Percentiles rank a stretch among this genome's conserved stretches.
Conservation (phyloP, 2,888 invertebrate genomes). For the Amiota minor region DNA sequence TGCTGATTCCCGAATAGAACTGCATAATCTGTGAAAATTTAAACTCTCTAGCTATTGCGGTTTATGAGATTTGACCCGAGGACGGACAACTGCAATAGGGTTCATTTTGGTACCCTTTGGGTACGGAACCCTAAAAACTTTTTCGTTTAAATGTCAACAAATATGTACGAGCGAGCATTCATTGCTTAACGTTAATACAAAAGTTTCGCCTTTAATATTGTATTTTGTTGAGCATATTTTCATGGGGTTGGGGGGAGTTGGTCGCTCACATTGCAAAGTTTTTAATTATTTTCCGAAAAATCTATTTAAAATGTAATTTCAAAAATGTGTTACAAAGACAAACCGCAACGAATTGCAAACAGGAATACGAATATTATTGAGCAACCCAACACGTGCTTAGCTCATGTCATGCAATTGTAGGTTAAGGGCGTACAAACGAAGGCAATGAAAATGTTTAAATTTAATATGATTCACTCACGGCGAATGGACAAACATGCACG, state of each 20-base stretch:
- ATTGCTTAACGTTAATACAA: neutral
- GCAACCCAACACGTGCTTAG: constrained; percentile 50
- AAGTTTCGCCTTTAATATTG: neutral
- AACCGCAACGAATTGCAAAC: constrained; percentile 60
- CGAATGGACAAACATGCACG: constrained; percentile 47
- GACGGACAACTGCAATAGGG: too few relatives aligned
- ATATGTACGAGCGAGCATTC: neutral
- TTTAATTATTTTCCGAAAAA: constrained; percentile 56
- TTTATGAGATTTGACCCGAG: too few relatives aligned
- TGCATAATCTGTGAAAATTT: too few relatives aligned
- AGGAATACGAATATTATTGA: constrained; percentile 25
- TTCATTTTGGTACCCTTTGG: too few relatives aligned
- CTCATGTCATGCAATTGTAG: neutral
- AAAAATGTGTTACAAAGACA: constrained; percentile 31
- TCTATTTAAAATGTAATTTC: constrained; percentile 34
- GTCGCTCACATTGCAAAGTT: constrained; percentile 40
- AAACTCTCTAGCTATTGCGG: too few relatives aligned
- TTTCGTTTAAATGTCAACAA: constrained; percentile 6
- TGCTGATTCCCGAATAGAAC: too few relatives aligned
- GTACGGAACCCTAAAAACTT: neutral
- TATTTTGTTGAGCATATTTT: neutral
- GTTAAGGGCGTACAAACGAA: constrained; percentile 39
- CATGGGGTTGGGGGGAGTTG: neutral
- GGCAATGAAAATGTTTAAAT: constrained; percentile 56
- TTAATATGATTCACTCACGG: constrained; percentile 35